Base-by-base conservation (phyloP, 2,113 vertebrate species). In the Neofelis nebulosa region DNA sequence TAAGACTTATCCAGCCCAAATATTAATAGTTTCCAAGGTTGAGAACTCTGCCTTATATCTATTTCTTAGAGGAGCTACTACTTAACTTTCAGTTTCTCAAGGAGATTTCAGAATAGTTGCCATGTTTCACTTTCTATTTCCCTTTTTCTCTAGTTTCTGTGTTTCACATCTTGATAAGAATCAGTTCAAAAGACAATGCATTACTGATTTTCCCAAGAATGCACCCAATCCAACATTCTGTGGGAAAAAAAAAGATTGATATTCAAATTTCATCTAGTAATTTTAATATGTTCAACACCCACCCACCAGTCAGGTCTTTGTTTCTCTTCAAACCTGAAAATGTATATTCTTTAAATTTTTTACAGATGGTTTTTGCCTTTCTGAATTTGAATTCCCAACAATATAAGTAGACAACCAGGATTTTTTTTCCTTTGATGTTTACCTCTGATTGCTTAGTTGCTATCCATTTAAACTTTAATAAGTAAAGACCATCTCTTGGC, bases 301-400 rank as follows among this genome's bases (percentile, higher is more conserved):
- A 90, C 12, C 65, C 5, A 45, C 45, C 2, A 79, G 36, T 33
- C n/a, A 50, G 57, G n/a, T 57, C n/a, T 92, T 92, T 29, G 10
- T 50, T 83, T 82, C 41, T 71, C 82, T 27, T 45, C 68, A 71
- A 57, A 95, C 12, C 33, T 91, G 23, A 93, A 84, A 86, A 69
- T 50, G 31, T 7, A 66, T 78, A 66, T 85, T 66, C 31, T 80
- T 84, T 74, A 74, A 61, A 89, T 41, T 89, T 84, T 91, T 85
- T 80, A 80, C 3, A 52, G 45, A 50, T 80, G 16, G 38, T 25
- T 82, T 80, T 65, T 90, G 57, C 48, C 83, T 91, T 93, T 41
- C 85, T 92, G 80, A 89, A 76, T 50, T 68, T 65, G 86, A 89
- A 93, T 95, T 88, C 69, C 66, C 96, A 92, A 50, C 23, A 88